phyloP scores from a whole-genome alignment of 2,113 vertebrate species.

The Vulpes vulpes region DNA sequence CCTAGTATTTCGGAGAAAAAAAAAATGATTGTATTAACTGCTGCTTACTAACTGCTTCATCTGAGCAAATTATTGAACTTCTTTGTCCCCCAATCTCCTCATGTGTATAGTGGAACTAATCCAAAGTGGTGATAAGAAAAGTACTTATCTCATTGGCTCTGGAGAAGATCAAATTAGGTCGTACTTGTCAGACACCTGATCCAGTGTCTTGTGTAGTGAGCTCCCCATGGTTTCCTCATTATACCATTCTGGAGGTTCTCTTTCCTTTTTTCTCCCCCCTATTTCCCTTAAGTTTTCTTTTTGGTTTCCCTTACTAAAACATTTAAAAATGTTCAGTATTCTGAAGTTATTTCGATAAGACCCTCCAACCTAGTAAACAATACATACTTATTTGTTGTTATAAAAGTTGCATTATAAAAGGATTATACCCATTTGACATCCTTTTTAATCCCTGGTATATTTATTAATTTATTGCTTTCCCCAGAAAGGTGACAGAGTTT shows the following conservation, averaged over 20 bases:
- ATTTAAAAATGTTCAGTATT: neutral
- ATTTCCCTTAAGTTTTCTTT: neutral
- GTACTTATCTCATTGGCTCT: neutral
- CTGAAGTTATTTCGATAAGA: neutral
- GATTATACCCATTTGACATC: neutral
- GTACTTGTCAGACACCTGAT: neutral
- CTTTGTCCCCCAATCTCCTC: neutral
- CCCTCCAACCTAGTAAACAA: neutral
- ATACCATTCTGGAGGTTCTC: neutral
- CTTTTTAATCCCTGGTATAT: neutral
- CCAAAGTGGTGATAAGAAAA: neutral
- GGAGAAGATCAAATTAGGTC: neutral
- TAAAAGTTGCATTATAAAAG: neutral
- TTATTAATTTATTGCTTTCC: conserved; percentile 40
- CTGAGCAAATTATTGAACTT: neutral
- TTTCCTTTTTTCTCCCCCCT: neutral
- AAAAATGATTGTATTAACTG: neutral
- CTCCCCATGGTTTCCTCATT: neutral
- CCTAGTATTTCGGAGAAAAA: neutral
- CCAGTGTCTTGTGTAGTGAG: no score
- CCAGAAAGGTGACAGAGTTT: conserved; percentile 95
- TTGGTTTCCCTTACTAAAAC: neutral
- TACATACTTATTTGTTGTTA: neutral
- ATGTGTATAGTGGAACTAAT: neutral
- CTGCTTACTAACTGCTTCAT: neutral